phyloP scores from a whole-genome alignment of 2,888 invertebrate genomes.

The Tachina fera region DNA sequence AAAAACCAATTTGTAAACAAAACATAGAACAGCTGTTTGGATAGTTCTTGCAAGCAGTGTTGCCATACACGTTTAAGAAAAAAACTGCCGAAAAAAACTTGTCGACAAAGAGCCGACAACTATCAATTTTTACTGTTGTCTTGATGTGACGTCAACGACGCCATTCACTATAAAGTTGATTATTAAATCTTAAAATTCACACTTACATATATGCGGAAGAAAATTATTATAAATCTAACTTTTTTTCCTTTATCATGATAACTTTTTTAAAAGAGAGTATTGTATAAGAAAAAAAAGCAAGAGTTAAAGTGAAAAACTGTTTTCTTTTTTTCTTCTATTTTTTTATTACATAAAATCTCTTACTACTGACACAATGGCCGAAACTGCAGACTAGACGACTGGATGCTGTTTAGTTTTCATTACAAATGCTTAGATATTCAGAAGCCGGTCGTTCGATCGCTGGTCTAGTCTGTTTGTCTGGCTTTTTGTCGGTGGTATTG shows the following conservation, averaged over 20 bases:
- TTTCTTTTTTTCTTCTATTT: constrained; percentile 8
- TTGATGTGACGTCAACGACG: no score
- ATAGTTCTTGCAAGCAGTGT: no score
- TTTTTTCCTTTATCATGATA: constrained; percentile 20
- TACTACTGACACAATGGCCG: constrained; percentile 58
- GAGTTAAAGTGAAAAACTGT: constrained; percentile 36
- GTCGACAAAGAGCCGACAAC: no score
- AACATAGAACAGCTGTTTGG: no score
- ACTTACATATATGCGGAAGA: constrained; percentile 16
- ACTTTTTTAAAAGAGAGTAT: background rate
- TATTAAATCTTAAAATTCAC: background rate
- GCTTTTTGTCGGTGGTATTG: constrained; percentile 6
- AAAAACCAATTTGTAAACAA: no score
- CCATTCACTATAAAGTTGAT: no score
- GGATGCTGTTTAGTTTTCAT: constrained; percentile 9
- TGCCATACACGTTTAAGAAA: no score
- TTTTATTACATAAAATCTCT: constrained; percentile 55
- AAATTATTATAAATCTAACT: constrained; percentile 31
- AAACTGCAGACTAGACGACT: constrained; percentile 43
- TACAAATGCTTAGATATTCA: constrained; percentile 29
- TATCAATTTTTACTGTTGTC: no score
- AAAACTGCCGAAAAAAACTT: no score
- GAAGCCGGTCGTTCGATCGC: constrained; percentile 25
- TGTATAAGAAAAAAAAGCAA: constrained; percentile 1
- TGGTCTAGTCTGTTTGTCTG: constrained; percentile 21